Conservation (phyloP, 2,888 invertebrate species). For the Lysandra coridon region DNA sequence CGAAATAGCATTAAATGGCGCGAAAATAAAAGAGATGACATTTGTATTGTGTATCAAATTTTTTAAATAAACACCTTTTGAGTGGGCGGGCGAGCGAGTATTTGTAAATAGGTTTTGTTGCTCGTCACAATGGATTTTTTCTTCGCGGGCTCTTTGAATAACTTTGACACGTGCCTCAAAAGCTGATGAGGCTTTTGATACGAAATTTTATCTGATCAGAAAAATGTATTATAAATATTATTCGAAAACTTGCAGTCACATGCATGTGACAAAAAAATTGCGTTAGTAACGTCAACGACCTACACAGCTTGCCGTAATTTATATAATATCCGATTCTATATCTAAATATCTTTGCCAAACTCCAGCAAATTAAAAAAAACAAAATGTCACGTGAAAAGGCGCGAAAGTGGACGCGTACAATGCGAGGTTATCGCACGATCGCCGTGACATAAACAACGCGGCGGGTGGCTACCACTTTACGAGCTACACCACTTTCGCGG, state of each 20-base stretch:
- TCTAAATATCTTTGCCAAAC: neutral
- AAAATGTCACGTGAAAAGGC: slow-evolving; percentile 49
- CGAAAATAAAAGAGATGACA: slow-evolving; percentile 72
- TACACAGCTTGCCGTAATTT: neutral
- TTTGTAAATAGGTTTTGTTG: slow-evolving; percentile 78
- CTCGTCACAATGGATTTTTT: slow-evolving; percentile 60
- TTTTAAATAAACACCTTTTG: slow-evolving; percentile 80
- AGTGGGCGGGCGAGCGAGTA: slow-evolving; percentile 77
- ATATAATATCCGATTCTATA: neutral
- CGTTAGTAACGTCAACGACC: neutral
- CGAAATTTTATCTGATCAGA: neutral
- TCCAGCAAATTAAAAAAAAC: neutral
- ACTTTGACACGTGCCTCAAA: slow-evolving; percentile 44
- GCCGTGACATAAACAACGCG: slow-evolving; percentile 67
- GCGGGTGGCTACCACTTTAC: slow-evolving; percentile 74
- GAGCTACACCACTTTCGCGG: slow-evolving; percentile 50
- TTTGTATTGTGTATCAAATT: slow-evolving; percentile 67
- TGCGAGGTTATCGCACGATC: slow-evolving; percentile 57
- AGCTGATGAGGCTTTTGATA: slow-evolving; percentile 23
- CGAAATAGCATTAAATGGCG: slow-evolving; percentile 77
- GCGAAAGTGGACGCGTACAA: slow-evolving; percentile 64
- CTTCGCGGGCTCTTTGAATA: slow-evolving; percentile 45
- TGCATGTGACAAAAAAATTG: neutral
- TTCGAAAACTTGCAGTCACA: neutral
- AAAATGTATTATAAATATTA: neutral